Evolutionary conservation across 2,113 vertebrate genomes (phyloP).

Genomic region (Xenopus borealis): DNA sequence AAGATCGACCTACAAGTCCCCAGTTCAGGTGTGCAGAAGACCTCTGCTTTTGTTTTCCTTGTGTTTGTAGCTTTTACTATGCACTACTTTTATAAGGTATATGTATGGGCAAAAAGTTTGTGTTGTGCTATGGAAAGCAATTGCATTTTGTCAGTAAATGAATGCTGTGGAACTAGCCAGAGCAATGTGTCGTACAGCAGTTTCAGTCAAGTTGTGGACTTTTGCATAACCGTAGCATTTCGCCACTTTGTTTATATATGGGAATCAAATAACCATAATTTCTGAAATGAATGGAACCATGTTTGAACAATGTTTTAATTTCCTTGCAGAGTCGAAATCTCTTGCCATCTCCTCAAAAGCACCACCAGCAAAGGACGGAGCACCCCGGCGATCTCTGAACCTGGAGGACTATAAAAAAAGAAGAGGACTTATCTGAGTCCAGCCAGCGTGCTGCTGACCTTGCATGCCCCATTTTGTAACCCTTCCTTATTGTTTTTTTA

Average conservation of each 20-base stretch:
- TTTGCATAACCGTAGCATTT: too few species aligned
- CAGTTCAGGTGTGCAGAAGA: conserved; percentile 82
- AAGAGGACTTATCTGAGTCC: conserved; percentile 89
- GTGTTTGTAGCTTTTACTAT: too few species aligned
- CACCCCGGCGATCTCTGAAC: conserved; percentile 91
- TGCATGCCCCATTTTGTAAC: conserved; percentile 69
- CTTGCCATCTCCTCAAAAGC: conserved; percentile 93
- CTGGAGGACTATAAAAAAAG: conserved; percentile 99
- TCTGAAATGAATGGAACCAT: too few species aligned
- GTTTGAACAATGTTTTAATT: conserved; percentile 27
- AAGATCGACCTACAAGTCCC: conserved; percentile 98
- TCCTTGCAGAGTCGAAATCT: conserved; percentile 87
- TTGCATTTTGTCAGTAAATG: too few species aligned
- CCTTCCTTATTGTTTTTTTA: conserved; percentile 55
- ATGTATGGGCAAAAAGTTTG: too few species aligned
- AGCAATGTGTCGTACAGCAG: too few species aligned
- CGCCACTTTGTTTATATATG: too few species aligned
- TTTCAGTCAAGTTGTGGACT: too few species aligned
- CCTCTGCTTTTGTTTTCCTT: background rate
- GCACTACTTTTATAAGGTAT: too few species aligned
- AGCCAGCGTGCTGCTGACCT: conserved; percentile 66
- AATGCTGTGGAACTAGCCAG: too few species aligned
- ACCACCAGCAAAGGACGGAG: conserved; percentile 93
- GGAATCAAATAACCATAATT: too few species aligned
- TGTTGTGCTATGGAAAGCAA: too few species aligned